Conservation (phyloP, 1,140 invertebrate species). For the Drepana arcuata region DNA sequence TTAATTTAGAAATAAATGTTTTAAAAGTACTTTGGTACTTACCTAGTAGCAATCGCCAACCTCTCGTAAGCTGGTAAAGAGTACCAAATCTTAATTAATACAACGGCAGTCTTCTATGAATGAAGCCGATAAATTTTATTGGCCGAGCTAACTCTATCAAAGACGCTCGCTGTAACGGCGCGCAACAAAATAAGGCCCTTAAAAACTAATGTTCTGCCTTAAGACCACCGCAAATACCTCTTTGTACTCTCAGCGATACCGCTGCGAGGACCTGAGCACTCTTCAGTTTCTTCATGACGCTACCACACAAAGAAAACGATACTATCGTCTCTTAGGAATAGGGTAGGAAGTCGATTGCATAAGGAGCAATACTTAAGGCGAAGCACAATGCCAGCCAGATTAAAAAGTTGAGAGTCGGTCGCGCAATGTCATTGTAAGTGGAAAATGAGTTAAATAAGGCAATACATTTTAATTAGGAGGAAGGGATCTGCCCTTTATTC, state of each 20-base stretch:
- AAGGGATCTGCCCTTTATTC: slow-evolving; percentile 66
- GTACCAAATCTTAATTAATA: too few relatives aligned
- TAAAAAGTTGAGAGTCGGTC: slow-evolving; percentile 67
- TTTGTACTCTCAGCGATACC: slow-evolving; percentile 58
- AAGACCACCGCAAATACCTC: slow-evolving; percentile 68
- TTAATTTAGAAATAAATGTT: too few relatives aligned
- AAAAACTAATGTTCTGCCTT: slow-evolving; percentile 68
- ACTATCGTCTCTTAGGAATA: too few relatives aligned
- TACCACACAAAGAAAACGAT: slow-evolving; percentile 9
- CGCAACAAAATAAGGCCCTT: slow-evolving; percentile 67
- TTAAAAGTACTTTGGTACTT: too few relatives aligned
- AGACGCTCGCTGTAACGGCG: slow-evolving; percentile 54
- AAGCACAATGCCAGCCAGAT: slow-evolving; percentile 51
- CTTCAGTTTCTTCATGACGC: slow-evolving; percentile 32
- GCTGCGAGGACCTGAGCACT: slow-evolving; percentile 41
- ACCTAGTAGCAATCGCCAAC: too few relatives aligned
- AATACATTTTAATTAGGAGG: slow-evolving; percentile 71
- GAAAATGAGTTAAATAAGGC: slow-evolving; percentile 72
- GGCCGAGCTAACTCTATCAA: slow-evolving; percentile 63
- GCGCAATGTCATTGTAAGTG: slow-evolving; percentile 66
- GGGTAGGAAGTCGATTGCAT: too few relatives aligned
- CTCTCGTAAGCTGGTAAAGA: too few relatives aligned
- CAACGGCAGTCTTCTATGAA: slow-evolving; percentile 1
- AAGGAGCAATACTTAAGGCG: slow-evolving; percentile 52
- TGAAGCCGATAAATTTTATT: slow-evolving; percentile 63